Percentiles rank a stretch among this genome's conserved stretches.
phyloP scores from a whole-genome alignment of 2,797 vertebrate genomes.

The Lemur catta region DNA sequence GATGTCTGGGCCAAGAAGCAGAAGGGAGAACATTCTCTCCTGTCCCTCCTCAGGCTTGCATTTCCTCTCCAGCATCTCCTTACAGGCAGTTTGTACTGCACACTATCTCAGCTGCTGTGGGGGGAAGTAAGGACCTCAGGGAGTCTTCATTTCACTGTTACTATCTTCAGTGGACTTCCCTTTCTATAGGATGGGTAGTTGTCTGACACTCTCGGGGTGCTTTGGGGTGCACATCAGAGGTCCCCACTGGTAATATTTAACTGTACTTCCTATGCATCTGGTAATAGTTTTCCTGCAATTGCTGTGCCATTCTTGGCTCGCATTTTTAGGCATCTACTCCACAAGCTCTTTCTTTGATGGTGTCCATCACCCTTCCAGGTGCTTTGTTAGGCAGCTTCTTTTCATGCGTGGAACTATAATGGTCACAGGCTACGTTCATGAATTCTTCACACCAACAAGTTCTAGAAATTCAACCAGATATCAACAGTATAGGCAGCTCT shows the following conservation, averaged over 20 bases:
- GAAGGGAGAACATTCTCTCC: not conserved
- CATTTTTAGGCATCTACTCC: not conserved
- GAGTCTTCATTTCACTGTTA: not conserved
- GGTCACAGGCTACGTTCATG: too few relatives aligned
- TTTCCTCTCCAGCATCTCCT: not conserved
- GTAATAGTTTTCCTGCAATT: not conserved
- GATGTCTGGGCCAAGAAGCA: not conserved
- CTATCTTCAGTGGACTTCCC: not conserved
- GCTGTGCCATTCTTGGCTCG: not conserved
- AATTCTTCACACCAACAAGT: not conserved
- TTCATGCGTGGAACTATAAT: not conserved
- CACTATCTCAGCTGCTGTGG: not conserved
- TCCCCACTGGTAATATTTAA: not conserved
- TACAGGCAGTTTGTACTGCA: not conserved
- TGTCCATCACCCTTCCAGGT: not conserved
- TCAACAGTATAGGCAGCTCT: not conserved
- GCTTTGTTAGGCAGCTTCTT: not conserved
- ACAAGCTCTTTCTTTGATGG: not conserved
- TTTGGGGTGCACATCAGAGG: not conserved
- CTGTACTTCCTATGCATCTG: fast-evolving
- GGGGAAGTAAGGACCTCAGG: not conserved
- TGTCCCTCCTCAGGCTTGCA: not conserved
- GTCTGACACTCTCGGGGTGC: not conserved
- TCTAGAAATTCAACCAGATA: not conserved
- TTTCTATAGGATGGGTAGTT: not conserved